Base-by-base conservation (phyloP, 2,797 vertebrate species). In the Trematomus bernacchii region DNA sequence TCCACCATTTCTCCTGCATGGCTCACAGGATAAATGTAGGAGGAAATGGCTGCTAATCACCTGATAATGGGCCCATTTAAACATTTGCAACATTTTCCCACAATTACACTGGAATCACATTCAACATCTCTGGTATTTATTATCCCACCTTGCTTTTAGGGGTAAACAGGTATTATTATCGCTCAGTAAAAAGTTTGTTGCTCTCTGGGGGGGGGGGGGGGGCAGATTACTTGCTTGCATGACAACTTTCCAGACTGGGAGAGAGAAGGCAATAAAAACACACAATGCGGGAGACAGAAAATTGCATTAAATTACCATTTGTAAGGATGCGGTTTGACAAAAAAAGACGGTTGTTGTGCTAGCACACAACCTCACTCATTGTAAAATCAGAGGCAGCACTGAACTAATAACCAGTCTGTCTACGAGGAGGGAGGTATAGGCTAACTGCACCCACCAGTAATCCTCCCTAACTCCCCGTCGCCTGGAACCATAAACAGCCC, bases 31-130 rank as follows among this genome's bases (percentile, higher is more conserved):
- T 73, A 52, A 42, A 63, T 84, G 75, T 47, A 62, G n/a, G 66
- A 92, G 87, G 86, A 91, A 89, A 86, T 82, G 51, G 16, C 67
- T 73, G 64, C 73, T 44, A 82, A 88, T 89, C 82, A 23, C 48
- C 66, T 59, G 82, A 88, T 85, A 65, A 30, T 21, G 50, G 2
- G 13, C 33, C 50, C 62, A 78, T 77, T 79, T 55, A 64, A 30
- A 79, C 80, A 76, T 80, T 15, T 58, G 46, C 27, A 14, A 37
- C 27, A 16, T 57, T 85, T 78, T 76, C 64, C 75, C 71, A 57
- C 44, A 68, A 14, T 82, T 73, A 69, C 43, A 57, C 46, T 46
- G 42, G 16, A 77, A 65, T 75, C 67, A n/a, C 48, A 70, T 48
- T 71, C 50, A 44, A 57, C 71, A 48, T 79, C 19, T 61, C 19